Base-by-base conservation (phyloP, 2,888 invertebrate genomes). In the Metellina segmentata region DNA sequence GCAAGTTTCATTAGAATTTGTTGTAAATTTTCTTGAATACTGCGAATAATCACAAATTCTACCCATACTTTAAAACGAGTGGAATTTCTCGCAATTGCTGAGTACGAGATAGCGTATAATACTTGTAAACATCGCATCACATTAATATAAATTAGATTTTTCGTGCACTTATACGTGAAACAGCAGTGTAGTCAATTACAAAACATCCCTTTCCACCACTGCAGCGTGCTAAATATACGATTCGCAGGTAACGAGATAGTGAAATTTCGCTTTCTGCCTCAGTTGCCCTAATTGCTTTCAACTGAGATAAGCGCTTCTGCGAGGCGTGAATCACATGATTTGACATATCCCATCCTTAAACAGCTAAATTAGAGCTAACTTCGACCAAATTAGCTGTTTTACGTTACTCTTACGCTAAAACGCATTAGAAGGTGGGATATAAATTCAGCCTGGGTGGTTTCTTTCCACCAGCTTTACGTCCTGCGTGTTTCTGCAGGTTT, bases 291-390 rank as follows among this genome's bases (percentile, higher is more conserved):
- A 86, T 86, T 86, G 78, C 77, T 70, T 86, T 70, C 53, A 86
- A 70, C 77, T 69, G 78, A 78, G 85, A 78, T 86, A 86, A 86
- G 78, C 69, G 70, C 51, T 13, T 16, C 69, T 34, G 13, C 49
- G 78, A 51, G 69, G 16, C 78, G 69, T 69, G 70, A 78, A 78
- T 86, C 77, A 86, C 85, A 78, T 86, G 77, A 86, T 78, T 86
- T 86, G 85, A 70, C 69, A 77, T 77, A 70, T 70, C 53, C 51
- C 77, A 86, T 86, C 70, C 78, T 78, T 86, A 77, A 86, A 70
- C 85, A 69, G 78, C 49, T 51, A 86, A 77, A 78, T 86, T 86
- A 78, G 69, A 20, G 78, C 48, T 78, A 61, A 75, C 53, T 19
- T 53, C 16, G 79, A 61, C 34, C 8, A 61, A 85, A 85, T 85